A percentile compares a stretch with the other conserved stretches of the same genome.
These are phyloP conservation scores for Dicaeum eximium DNA, from an alignment of 2,113 vertebrate species.

Conservation along the genomic window DNA sequence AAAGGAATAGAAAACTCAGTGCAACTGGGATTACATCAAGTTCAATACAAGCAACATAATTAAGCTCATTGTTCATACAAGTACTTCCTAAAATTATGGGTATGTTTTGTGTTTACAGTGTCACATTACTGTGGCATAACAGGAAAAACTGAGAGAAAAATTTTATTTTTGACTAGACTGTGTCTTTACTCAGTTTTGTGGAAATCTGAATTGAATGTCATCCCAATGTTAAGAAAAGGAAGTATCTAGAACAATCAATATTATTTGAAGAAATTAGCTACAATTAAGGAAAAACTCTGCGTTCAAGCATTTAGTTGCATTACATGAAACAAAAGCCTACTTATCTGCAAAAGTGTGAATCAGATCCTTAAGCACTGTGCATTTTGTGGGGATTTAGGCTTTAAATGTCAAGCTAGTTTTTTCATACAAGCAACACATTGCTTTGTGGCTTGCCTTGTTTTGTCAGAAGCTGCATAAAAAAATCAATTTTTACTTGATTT, in stretches of 20 bases:
- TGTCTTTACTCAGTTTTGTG: slow-evolving; percentile 25
- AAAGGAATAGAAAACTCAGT: neutral
- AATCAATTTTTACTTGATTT: neutral
- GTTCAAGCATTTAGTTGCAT: neutral
- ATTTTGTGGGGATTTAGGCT: neutral
- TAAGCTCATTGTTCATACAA: neutral
- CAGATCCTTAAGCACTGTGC: neutral
- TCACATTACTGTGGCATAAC: neutral
- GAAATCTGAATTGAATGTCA: slow-evolving; percentile 5
- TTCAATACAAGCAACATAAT: neutral
- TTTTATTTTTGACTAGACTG: slow-evolving; percentile 18
- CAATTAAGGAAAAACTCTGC: neutral
- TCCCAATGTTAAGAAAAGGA: neutral
- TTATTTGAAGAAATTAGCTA: neutral
- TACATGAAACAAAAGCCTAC: neutral
- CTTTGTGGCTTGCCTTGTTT: neutral
- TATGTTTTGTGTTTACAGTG: neutral
- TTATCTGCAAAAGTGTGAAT: neutral
- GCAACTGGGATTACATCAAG: neutral
- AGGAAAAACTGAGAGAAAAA: slow-evolving; percentile 6
- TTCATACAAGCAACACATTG: neutral
- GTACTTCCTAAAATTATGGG: neutral
- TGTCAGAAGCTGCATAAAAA: neutral
- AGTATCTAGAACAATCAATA: neutral
- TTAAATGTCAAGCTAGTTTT: neutral